Evolutionary conservation across 1,140 invertebrate genomes (phyloP).

Genomic region (Phymastichus coffea): DNA sequence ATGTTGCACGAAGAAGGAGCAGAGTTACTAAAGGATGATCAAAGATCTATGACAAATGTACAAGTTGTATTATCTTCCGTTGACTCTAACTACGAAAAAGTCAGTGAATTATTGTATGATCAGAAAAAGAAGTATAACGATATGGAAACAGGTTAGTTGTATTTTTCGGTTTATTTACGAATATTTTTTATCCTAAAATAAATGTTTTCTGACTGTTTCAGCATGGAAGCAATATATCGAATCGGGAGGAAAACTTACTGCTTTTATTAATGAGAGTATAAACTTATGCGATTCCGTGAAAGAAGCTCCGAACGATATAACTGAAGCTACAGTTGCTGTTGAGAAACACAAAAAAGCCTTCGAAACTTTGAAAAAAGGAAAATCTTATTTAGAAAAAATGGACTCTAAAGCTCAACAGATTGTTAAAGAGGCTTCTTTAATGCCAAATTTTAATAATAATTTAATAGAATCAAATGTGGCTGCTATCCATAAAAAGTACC

Average conservation of each 20-base stretch:
- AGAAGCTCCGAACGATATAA: constrained; percentile 66
- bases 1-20: constrained; percentile 70
- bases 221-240: constrained; percentile 77
- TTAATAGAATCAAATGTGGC: constrained; percentile 67
- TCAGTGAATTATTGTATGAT: constrained; percentile 71
- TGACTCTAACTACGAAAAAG: constrained; percentile 77
- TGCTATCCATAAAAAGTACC: constrained; percentile 69
- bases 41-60: constrained; percentile 73
- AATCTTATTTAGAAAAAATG: constrained; percentile 73
- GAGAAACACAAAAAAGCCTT: constrained; percentile 75
- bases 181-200: background rate
- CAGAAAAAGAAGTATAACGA: constrained; percentile 74
- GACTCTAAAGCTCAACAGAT: constrained; percentile 72
- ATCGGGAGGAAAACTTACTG: constrained; percentile 66
- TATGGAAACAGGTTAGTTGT: constrained; percentile 56
- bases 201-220: background rate
- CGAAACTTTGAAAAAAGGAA: constrained; percentile 73
- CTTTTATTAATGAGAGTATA: constrained; percentile 67
- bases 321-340: constrained; percentile 60
- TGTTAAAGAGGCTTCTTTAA: constrained; percentile 69
- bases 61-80: constrained; percentile 75
- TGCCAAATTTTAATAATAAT: constrained; percentile 70
- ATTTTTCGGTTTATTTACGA: background rate
- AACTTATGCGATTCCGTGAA: constrained; percentile 61
- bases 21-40: constrained; percentile 77